A percentile compares a stretch with the other conserved stretches of the same genome.
These are phyloP conservation scores for Scylla paramamosain DNA, from an alignment of 1,140 invertebrate species.

Conservation along the genomic window DNA sequence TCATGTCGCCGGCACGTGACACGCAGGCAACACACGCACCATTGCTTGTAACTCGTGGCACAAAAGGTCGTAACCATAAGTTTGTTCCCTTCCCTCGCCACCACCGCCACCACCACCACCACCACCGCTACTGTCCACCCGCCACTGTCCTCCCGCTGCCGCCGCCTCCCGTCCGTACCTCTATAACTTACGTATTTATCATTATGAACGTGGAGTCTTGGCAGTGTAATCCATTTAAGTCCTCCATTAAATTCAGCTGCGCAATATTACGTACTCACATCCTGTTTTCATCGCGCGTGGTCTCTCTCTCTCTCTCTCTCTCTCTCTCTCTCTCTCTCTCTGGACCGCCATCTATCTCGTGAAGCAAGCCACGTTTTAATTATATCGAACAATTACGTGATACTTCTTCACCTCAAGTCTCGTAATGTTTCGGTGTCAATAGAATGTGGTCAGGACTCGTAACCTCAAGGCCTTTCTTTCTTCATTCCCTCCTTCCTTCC, in stretches of 20 bases:
- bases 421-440: neutral
- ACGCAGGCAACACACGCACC: too few relatives aligned
- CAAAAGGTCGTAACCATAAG: too few relatives aligned
- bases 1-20: too few relatives aligned
- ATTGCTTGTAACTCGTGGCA: too few relatives aligned
- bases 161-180: neutral
- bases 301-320: neutral
- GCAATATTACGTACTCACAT: neutral
- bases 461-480: neutral
- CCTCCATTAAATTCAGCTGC: neutral
- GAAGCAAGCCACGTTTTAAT: neutral
- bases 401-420: neutral
- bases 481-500: too few relatives aligned
- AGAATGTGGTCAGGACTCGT: neutral
- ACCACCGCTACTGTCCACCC: neutral
- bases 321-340: slow-evolving; percentile 16
- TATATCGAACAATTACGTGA: neutral
- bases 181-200: neutral
- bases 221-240: neutral
- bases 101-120: too few relatives aligned
- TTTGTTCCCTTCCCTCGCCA: too few relatives aligned
- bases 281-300: too few relatives aligned
- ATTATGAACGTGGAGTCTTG: neutral
- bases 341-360: neutral
- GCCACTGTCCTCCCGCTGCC: neutral